Evolutionary conservation across 2,888 invertebrate species (phyloP).

Genomic region (Augiades crinisus): DNA sequence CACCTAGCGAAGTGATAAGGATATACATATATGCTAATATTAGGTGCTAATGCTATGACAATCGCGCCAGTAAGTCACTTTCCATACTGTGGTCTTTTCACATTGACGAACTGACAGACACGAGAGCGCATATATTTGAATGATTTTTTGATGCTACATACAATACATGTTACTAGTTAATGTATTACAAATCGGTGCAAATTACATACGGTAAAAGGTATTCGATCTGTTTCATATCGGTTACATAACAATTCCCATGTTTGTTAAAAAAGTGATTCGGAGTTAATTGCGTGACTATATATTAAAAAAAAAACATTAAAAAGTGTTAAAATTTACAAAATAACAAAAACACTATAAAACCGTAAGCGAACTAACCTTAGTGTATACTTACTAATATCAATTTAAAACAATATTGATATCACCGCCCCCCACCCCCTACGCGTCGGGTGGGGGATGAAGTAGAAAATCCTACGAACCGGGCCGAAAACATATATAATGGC

Average conservation of each 20-base stretch:
- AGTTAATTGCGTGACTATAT: slow-evolving; percentile 66
- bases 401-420: slow-evolving; percentile 71
- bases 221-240: slow-evolving; percentile 43
- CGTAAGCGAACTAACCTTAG: slow-evolving; percentile 69
- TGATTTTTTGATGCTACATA: neutral
- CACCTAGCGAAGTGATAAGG: slow-evolving; percentile 32
- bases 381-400: slow-evolving; percentile 70
- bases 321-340: slow-evolving; percentile 75
- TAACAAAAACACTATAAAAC: slow-evolving; percentile 74
- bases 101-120: slow-evolving; percentile 4
- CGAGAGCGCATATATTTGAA: slow-evolving; percentile 1
- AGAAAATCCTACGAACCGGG: slow-evolving; percentile 72
- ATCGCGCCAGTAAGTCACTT: slow-evolving; percentile 39
- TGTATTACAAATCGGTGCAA: slow-evolving; percentile 36
- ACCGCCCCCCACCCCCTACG: slow-evolving; percentile 51
- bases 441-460: slow-evolving; percentile 44
- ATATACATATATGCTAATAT: slow-evolving; percentile 31
- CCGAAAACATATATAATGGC: slow-evolving; percentile 81
- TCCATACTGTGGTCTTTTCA: slow-evolving; percentile 27
- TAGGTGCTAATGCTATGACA: slow-evolving; percentile 33
- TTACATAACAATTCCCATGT: slow-evolving; percentile 45
- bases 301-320: slow-evolving; percentile 55
- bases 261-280: slow-evolving; percentile 51
- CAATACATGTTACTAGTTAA: slow-evolving; percentile 26
- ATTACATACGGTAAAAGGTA: slow-evolving; percentile 31